Percentiles rank a stretch among this genome's conserved stretches.
phyloP scores from a whole-genome alignment of 2,888 invertebrate genomes.

The Anagyrus pseudococci region DNA sequence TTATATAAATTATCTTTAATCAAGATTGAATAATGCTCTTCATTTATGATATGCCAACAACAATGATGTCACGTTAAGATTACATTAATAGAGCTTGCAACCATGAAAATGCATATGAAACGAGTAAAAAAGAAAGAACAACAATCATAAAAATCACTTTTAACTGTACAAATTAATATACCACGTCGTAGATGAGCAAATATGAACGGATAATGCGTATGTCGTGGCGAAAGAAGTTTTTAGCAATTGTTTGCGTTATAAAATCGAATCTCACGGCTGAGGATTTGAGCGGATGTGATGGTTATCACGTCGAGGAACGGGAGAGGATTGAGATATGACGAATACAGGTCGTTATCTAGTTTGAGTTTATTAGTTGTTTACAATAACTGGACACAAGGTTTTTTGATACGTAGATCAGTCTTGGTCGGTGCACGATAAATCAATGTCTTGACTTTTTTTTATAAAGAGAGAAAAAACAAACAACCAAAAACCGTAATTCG shows the following conservation, averaged over 20 bases:
- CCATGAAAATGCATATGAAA: too few relatives aligned
- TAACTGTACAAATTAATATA: too few relatives aligned
- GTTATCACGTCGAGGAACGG: conserved; percentile 9
- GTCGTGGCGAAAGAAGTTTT: conserved; percentile 27
- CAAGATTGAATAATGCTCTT: too few relatives aligned
- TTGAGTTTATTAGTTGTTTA: conserved; percentile 14
- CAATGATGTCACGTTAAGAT: too few relatives aligned
- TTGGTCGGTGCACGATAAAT: conserved; percentile 33
- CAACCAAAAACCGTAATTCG: neutral
- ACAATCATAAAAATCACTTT: too few relatives aligned
- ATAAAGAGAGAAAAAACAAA: too few relatives aligned
- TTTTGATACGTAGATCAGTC: conserved; percentile 24
- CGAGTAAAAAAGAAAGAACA: too few relatives aligned
- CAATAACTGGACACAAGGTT: too few relatives aligned
- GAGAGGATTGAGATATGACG: conserved; percentile 11
- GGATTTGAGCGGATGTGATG: conserved; percentile 7
- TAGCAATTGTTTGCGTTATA: conserved; percentile 2
- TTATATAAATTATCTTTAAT: too few relatives aligned
- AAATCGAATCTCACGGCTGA: conserved; percentile 6
- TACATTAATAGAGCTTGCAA: too few relatives aligned
- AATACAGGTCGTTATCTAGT: conserved; percentile 19
- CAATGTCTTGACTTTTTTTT: conserved; percentile 27
- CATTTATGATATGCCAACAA: too few relatives aligned
- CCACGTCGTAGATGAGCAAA: too few relatives aligned
- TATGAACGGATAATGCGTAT: conserved; percentile 10